Conservation (phyloP, 2,797 vertebrate genomes). For the Merluccius polli region DNA sequence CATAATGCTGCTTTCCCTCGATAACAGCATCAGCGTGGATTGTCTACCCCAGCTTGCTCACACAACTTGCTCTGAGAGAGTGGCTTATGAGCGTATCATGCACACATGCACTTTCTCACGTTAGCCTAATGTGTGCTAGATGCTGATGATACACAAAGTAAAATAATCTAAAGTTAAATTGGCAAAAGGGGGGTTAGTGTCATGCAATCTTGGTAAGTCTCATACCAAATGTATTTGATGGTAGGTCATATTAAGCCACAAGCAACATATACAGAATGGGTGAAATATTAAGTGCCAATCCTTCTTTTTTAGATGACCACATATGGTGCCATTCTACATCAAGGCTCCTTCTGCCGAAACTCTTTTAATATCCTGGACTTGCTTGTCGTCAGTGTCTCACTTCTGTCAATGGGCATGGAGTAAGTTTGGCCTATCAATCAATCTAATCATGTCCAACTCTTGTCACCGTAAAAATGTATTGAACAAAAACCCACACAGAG, state of each 20-base stretch:
- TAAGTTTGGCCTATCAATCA: conserved; percentile 63
- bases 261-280: background rate
- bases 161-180: background rate
- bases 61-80: no score
- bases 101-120: no score
- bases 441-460: background rate
- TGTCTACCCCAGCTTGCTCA: no score
- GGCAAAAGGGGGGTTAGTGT: background rate
- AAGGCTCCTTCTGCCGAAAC: conserved; percentile 93
- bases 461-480: background rate
- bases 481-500: background rate
- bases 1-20: no score
- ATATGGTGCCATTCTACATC: conserved; percentile 89
- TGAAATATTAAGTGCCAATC: background rate
- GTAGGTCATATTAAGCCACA: background rate
- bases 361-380: conserved; percentile 93
- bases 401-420: conserved; percentile 90
- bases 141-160: no score
- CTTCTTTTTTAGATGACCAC: conserved; percentile 82
- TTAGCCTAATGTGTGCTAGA: no score
- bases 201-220: background rate
- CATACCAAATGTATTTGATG: background rate
- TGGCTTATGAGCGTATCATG: no score
- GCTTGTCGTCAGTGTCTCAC: conserved; percentile 88
- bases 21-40: no score